A percentile compares a stretch with the other conserved stretches of the same genome.
These are phyloP conservation scores for Colletes collaris DNA, from an alignment of 2,888 invertebrate genomes.

Conservation along the genomic window DNA sequence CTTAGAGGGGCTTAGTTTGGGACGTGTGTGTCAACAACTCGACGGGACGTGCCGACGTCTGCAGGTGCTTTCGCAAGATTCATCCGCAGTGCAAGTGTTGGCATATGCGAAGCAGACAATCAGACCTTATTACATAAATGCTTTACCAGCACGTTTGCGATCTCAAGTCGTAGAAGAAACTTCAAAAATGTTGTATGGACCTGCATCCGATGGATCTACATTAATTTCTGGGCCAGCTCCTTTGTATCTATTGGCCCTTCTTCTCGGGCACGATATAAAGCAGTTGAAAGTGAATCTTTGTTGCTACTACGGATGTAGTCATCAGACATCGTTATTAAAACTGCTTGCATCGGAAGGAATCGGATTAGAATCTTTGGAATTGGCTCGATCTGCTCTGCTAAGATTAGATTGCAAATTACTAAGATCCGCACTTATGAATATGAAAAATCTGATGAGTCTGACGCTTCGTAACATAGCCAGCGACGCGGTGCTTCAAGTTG, in stretches of 20 bases:
- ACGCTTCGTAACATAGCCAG: slow-evolving; percentile 82
- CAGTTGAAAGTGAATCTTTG: slow-evolving; percentile 81
- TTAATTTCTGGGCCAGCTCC: slow-evolving; percentile 81
- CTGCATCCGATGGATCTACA: slow-evolving; percentile 79
- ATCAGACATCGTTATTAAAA: slow-evolving; percentile 81
- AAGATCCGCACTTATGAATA: slow-evolving; percentile 78
- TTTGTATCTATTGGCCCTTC: slow-evolving; percentile 79
- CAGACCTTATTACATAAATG: slow-evolving; percentile 80
- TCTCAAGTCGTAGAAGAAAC: slow-evolving; percentile 81
- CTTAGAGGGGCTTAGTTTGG: slow-evolving; percentile 80
- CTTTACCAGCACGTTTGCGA: slow-evolving; percentile 80
- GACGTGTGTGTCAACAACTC: slow-evolving; percentile 81
- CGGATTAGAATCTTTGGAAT: slow-evolving; percentile 80
- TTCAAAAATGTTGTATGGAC: slow-evolving; percentile 78
- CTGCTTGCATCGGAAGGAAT: slow-evolving; percentile 80
- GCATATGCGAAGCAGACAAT: slow-evolving; percentile 78
- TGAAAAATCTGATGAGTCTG: slow-evolving; percentile 78
- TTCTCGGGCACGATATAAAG: slow-evolving; percentile 81
- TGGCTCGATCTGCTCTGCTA: slow-evolving; percentile 81
- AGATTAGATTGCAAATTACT: slow-evolving; percentile 81
- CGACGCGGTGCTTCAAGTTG: slow-evolving; percentile 80
- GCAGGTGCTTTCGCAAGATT: slow-evolving; percentile 81
- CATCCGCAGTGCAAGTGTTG: slow-evolving; percentile 79
- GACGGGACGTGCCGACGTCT: slow-evolving; percentile 81
- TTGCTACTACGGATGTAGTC: slow-evolving; percentile 83